Percentiles rank a stretch among this genome's conserved stretches.
Evolutionary conservation across 2,888 invertebrate species (phyloP).

Genomic region (Cephus sareptanus): DNA sequence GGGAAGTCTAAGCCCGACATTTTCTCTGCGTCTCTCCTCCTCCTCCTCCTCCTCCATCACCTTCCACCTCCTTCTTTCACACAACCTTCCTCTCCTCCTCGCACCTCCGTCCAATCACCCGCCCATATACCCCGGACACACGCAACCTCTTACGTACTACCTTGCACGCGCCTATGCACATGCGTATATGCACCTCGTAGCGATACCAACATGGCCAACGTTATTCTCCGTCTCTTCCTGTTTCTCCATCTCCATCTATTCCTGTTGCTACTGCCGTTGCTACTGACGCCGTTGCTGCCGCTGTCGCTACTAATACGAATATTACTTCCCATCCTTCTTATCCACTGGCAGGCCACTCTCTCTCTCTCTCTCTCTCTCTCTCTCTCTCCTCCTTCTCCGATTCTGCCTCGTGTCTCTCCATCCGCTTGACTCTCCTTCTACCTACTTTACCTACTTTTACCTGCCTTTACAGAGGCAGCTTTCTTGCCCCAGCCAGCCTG

Average conservation of each 20-base stretch:
- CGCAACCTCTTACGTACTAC: background rate
- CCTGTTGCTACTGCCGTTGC: background rate
- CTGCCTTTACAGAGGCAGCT: background rate
- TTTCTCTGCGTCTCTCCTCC: slow-evolving; percentile 14
- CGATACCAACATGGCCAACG: background rate
- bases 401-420: background rate
- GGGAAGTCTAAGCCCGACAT: slow-evolving; percentile 27
- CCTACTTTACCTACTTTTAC: slow-evolving; percentile 9
- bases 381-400: background rate
- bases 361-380: background rate
- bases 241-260: background rate
- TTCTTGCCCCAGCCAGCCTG: background rate
- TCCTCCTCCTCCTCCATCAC: background rate
- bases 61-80: background rate
- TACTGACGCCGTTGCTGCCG: background rate
- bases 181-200: background rate
- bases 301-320: background rate
- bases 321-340: background rate
- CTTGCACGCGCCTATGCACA: background rate
- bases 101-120: background rate
- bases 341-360: background rate
- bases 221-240: background rate
- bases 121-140: background rate
- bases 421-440: slow-evolving; percentile 9
- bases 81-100: background rate